A percentile compares a stretch with the other conserved stretches of the same genome.
Evolutionary conservation across 2,113 vertebrate genomes (phyloP).

Genomic region (Xenopus borealis): DNA sequence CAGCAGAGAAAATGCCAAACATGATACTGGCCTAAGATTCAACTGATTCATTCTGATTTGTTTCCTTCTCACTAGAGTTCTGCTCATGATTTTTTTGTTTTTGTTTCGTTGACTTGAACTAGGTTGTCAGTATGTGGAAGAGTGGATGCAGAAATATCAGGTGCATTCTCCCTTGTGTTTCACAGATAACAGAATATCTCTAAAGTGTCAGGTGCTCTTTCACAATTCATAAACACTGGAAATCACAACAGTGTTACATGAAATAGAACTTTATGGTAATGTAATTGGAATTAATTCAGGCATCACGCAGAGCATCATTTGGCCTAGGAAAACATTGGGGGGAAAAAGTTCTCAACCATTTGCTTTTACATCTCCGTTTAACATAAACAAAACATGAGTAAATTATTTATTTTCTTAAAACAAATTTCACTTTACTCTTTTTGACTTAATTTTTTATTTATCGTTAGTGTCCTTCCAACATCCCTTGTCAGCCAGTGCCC

Average conservation of each 20-base stretch:
- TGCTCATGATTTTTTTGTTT: conserved; percentile 29
- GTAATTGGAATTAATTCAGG: conserved; percentile 48
- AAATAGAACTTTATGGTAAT: conserved; percentile 48
- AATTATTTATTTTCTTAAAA: neutral
- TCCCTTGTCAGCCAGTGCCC: no score
- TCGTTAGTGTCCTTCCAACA: no score
- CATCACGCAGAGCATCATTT: conserved; percentile 46
- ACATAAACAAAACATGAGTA: conserved; percentile 39
- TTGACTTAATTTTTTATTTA: neutral
- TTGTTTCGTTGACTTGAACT: conserved; percentile 35
- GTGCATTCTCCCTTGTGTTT: conserved; percentile 46
- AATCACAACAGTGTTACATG: conserved; percentile 47
- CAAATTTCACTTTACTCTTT: conserved; percentile 24
- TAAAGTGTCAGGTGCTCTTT: conserved; percentile 44
- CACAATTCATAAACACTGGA: conserved; percentile 42
- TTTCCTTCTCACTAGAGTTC: conserved; percentile 17
- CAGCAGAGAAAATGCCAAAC: no score
- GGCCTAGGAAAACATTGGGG: conserved; percentile 43
- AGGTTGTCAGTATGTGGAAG: conserved; percentile 39
- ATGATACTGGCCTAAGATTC: no score
- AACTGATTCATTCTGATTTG: conserved; percentile 5
- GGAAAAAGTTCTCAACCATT: conserved; percentile 38
- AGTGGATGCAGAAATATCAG: conserved; percentile 34
- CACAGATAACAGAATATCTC: conserved; percentile 48
- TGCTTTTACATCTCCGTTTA: conserved; percentile 31